These are phyloP conservation scores for Halesus radiatus DNA, from an alignment of 1,140 invertebrate genomes.

Conservation along the genomic window DNA sequence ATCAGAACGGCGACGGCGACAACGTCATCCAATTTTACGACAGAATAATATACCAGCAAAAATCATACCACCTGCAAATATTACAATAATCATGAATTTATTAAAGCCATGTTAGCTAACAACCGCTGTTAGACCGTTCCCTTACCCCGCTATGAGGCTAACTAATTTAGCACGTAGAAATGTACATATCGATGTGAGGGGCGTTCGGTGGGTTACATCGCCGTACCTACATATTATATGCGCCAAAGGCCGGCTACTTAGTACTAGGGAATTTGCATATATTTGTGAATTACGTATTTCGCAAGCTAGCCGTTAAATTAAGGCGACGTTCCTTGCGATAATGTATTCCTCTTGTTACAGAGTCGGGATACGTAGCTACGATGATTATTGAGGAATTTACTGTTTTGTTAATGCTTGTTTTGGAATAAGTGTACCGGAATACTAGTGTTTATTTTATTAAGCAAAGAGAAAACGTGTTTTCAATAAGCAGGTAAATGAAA, in stretches of 20 bases:
- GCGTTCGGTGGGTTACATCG: conserved; percentile 11
- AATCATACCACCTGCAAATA: no score
- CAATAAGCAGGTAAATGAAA: no score
- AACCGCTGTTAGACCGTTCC: conserved; percentile 5
- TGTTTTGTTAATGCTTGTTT: conserved; percentile 6
- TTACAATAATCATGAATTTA: no score
- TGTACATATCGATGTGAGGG: conserved; percentile 53
- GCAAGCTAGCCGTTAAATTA: conserved; percentile 45
- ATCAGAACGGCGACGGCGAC: no score
- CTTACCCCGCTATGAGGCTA: conserved; percentile 41
- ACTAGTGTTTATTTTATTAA: no score
- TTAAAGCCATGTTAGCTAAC: no score
- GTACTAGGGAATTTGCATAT: conserved; percentile 45
- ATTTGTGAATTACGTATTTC: conserved; percentile 48
- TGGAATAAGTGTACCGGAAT: background rate
- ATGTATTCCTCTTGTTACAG: conserved; percentile 42
- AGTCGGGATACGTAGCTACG: background rate
- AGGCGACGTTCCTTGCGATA: conserved; percentile 43
- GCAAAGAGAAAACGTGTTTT: no score
- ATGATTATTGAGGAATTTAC: conserved; percentile 17
- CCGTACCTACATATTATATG: conserved; percentile 26
- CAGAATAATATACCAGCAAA: no score
- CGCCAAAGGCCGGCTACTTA: conserved; percentile 44
- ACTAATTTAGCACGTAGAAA: conserved; percentile 57
- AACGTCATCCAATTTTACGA: no score